Evolutionary conservation across 2,888 invertebrate species (phyloP).

Genomic region (Drosophila barbarae): DNA sequence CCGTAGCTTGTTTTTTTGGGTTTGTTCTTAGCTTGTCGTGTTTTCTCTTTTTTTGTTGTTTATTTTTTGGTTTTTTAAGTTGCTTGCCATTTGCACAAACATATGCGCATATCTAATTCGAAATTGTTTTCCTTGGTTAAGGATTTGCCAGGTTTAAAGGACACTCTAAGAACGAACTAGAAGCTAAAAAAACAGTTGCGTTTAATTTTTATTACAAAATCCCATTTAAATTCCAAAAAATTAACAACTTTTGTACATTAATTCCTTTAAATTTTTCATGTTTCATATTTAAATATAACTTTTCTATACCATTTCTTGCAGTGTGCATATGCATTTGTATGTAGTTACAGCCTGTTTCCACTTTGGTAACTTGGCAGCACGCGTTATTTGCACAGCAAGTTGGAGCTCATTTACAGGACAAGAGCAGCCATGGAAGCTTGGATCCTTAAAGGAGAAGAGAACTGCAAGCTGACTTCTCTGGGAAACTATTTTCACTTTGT

Average conservation of each 20-base stretch:
- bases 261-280: neutral
- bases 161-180: conserved; percentile 16
- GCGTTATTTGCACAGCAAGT: conserved; percentile 66
- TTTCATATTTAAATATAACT: neutral
- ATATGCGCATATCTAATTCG: conserved; percentile 69
- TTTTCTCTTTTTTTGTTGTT: conserved; percentile 12
- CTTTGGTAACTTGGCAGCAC: conserved; percentile 30
- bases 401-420: conserved; percentile 71
- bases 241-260: neutral
- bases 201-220: neutral
- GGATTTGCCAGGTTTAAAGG: conserved; percentile 52
- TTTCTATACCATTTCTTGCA: neutral
- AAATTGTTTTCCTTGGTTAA: conserved; percentile 59
- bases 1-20: conserved; percentile 31
- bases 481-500: conserved; percentile 62
- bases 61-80: conserved; percentile 40
- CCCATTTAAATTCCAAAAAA: too few relatives aligned
- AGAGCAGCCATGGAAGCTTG: conserved; percentile 6
- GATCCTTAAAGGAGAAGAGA: conserved; percentile 7
- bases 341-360: conserved; percentile 10
- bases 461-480: conserved; percentile 52
- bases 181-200: neutral
- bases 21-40: conserved; percentile 21
- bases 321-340: conserved; percentile 8
- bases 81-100: conserved; percentile 58